These are phyloP conservation scores for Drosophila suboccidentalis DNA, from an alignment of 2,888 invertebrate species.

Conservation along the genomic window DNA sequence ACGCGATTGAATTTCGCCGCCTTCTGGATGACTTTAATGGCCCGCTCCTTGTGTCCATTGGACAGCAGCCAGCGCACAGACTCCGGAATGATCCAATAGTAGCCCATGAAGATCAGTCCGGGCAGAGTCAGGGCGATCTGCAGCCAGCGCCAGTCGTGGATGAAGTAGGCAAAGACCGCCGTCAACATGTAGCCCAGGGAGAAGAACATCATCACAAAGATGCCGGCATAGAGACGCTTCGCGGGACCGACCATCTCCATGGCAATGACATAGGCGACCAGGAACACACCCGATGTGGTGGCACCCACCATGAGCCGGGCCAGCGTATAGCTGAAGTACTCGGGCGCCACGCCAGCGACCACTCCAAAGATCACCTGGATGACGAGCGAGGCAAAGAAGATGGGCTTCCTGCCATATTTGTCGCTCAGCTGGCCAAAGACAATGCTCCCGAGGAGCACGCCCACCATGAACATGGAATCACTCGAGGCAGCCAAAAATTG, in stretches of 20 bases:
- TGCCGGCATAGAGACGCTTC: conserved; percentile 90
- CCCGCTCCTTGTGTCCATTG: conserved; percentile 88
- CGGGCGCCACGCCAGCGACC: conserved; percentile 89
- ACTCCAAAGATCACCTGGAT: conserved; percentile 90
- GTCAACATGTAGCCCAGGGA: conserved; percentile 90
- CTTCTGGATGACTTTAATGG: conserved; percentile 88
- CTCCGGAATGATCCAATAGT: conserved; percentile 92
- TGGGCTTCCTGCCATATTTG: conserved; percentile 90
- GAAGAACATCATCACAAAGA: conserved; percentile 91
- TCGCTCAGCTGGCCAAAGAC: conserved; percentile 91
- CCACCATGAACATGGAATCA: conserved; percentile 89
- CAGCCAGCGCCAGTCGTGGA: conserved; percentile 89
- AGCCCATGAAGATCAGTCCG: conserved; percentile 89
- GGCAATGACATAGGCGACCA: conserved; percentile 93
- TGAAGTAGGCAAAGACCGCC: conserved; percentile 89
- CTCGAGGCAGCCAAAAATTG: conserved; percentile 89
- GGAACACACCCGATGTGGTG: conserved; percentile 91
- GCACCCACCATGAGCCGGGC: conserved; percentile 90
- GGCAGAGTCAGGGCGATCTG: conserved; percentile 90
- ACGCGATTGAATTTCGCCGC: conserved; percentile 90
- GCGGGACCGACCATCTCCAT: conserved; percentile 91
- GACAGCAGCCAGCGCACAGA: conserved; percentile 91
- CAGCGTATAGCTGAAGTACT: conserved; percentile 89
- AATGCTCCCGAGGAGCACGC: conserved; percentile 90
- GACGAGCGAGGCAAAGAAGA: conserved; percentile 90